These are phyloP conservation scores for Suillia variegata DNA, from an alignment of 2,888 invertebrate genomes.

Conservation along the genomic window DNA sequence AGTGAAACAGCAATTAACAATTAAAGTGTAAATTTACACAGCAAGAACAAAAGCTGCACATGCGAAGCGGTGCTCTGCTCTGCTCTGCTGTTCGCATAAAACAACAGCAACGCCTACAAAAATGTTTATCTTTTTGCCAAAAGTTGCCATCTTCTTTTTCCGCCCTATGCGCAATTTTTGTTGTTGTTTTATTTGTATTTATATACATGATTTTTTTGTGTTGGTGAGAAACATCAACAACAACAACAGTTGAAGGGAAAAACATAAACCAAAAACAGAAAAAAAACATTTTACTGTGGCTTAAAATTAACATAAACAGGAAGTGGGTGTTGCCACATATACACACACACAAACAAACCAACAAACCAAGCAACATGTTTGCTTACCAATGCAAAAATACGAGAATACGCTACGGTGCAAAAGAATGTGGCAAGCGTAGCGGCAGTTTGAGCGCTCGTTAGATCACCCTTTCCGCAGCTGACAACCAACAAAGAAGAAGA, in stretches of 20 bases:
- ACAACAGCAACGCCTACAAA: constrained; percentile 13
- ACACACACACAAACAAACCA: not conserved
- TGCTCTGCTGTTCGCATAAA: no score
- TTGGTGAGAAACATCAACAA: not conserved
- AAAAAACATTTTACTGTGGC: no score
- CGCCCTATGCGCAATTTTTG: no score
- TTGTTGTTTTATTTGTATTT: not conserved
- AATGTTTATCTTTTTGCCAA: constrained; percentile 14
- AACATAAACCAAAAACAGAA: no score
- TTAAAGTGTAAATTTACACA: constrained; percentile 14
- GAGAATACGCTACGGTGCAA: no score
- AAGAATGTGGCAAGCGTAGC: not conserved
- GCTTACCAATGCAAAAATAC: no score
- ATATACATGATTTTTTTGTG: not conserved
- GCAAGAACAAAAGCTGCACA: constrained; percentile 3
- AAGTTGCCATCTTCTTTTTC: no score
- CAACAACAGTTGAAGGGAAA: no score
- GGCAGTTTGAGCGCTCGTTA: not conserved
- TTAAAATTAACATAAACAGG: constrained; percentile 52
- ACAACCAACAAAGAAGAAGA: constrained; percentile 11
- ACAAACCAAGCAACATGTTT: not conserved
- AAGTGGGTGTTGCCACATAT: constrained; percentile 42
- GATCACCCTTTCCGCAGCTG: not conserved
- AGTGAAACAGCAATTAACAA: not conserved
- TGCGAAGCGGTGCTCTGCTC: no score